Evolutionary conservation across 2,888 invertebrate genomes (phyloP).

Genomic region (Diarsia mendica): DNA sequence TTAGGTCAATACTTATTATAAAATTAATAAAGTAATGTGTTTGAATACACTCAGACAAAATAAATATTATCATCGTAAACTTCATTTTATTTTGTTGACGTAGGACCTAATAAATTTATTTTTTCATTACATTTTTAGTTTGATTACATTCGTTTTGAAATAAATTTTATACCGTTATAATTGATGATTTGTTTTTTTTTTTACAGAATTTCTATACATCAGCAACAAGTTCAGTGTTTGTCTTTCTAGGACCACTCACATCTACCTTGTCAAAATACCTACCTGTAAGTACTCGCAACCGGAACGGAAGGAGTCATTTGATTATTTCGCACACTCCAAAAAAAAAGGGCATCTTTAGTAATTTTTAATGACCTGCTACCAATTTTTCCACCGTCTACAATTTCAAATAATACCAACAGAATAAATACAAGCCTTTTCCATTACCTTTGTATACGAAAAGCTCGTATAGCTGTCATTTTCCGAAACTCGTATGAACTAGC

Average conservation of each 20-base stretch:
- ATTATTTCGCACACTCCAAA: too few relatives aligned
- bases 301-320: too few relatives aligned
- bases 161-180: background rate
- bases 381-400: background rate
- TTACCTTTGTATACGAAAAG: slow-evolving; percentile 29
- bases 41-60: slow-evolving; percentile 12
- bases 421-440: slow-evolving; percentile 20
- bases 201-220: too few relatives aligned
- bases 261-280: too few relatives aligned
- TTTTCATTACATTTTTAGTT: background rate
- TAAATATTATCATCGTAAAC: slow-evolving; percentile 13
- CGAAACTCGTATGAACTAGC: slow-evolving; percentile 19
- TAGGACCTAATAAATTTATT: background rate
- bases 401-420: slow-evolving; percentile 18
- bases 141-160: background rate
- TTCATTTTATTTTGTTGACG: slow-evolving; percentile 2
- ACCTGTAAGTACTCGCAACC: too few relatives aligned
- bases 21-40: slow-evolving; percentile 16
- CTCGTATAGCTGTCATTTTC: slow-evolving; percentile 43
- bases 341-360: too few relatives aligned
- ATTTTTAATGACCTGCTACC: background rate
- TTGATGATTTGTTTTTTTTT: background rate
- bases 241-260: too few relatives aligned
- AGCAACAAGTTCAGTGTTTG: too few relatives aligned
- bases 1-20: background rate